Evolutionary conservation across 2,113 vertebrate species (phyloP).

Genomic region (Chloropsis hardwickii): DNA sequence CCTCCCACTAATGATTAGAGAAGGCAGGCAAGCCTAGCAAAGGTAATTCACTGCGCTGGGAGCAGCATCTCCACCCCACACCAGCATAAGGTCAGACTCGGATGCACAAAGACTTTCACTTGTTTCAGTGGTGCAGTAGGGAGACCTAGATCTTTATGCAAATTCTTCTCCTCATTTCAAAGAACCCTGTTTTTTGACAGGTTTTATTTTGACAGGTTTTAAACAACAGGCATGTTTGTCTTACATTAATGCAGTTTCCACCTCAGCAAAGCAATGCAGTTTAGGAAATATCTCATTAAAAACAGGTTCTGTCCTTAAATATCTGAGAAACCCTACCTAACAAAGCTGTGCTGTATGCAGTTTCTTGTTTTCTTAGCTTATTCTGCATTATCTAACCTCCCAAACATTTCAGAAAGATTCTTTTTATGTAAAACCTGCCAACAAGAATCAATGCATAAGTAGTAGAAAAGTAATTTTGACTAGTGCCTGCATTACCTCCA

Average conservation of each 20-base stretch:
- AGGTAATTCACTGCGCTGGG: neutral
- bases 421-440: neutral
- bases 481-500: neutral
- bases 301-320: neutral
- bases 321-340: neutral
- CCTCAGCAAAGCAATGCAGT: neutral
- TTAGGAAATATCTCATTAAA: neutral
- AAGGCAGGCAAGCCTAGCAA: neutral
- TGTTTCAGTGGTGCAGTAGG: neutral
- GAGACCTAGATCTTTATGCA: neutral
- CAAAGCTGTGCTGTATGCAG: neutral
- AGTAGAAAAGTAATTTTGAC: constrained; percentile 17
- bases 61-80: neutral
- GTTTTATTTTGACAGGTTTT: neutral
- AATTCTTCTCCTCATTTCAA: neutral
- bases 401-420: neutral
- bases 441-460: neutral
- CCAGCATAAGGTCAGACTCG: fast-evolving
- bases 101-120: neutral
- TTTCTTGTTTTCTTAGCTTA: neutral
- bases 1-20: no score
- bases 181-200: neutral
- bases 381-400: neutral
- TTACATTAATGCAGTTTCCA: neutral
- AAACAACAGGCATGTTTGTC: neutral